Evolutionary conservation across 2,797 vertebrate species (phyloP), one percentile per base, ranked within the genome.

Genomic region (Melanotaenia boesemani): DNA sequence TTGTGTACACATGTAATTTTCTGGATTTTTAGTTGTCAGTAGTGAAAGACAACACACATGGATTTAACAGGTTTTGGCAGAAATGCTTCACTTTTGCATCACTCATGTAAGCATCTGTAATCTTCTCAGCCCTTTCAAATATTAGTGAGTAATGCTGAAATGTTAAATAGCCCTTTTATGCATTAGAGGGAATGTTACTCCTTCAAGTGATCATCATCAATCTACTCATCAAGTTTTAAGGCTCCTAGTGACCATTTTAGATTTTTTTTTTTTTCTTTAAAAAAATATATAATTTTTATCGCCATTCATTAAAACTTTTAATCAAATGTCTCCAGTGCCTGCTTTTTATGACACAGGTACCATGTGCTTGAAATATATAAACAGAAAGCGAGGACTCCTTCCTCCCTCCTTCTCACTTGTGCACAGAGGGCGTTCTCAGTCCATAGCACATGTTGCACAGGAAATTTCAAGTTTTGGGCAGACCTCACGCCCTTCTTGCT

Each of bases 371-470:
- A 67, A 11, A 9, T 41, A 61, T 64, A 36, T 80, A 80, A 81
- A 70, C 62, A 88, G n/a, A 58, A 30, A 39, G 13, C 4, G 1
- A 18, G 10, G 32, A 30, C 16, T 71, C 26, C 50, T 34, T 37
- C 22, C 20, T 59, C 41, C 30, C 34, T 6, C 52, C 13, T 24
- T 22, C 2, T 59, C 64, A 54, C 61, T 63, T 13, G 6, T 77
- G 41, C 48, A 36, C 11, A 28, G 81, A 94, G 92, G 90, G 89
- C 67, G 79, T 16, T 86, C 86, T 89, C 20, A 18, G 32, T 61
- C 28, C 60, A 59, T 44, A 30, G 1, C 74, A 62, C 37, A 13
- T 60, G 67, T 39, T n/a, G 67, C 58, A 63, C 61, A 69, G 61
- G 46, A 60, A 50, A 76, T 74, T 58, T 74, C 41, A 41, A 74